These are phyloP conservation scores for Drosophila engyochracea DNA, from an alignment of 2,888 invertebrate species.

Conservation along the genomic window DNA sequence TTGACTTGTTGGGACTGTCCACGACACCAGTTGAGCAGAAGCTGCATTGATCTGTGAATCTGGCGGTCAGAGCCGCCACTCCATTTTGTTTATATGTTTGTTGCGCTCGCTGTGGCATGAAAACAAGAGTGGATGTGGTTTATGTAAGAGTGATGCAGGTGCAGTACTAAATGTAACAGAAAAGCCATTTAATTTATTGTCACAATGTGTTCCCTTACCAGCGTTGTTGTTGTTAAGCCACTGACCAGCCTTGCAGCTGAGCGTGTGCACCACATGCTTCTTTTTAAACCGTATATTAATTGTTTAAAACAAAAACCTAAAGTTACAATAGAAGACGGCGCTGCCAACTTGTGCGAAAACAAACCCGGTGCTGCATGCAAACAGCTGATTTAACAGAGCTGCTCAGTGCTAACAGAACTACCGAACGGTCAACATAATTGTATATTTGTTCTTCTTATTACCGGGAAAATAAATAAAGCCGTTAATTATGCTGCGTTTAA, in stretches of 20 bases:
- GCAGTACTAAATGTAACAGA: slow-evolving; percentile 4
- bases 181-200: fast-evolving
- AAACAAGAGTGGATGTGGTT: slow-evolving; percentile 54
- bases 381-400: slow-evolving; percentile 42
- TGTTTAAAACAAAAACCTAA: slow-evolving; percentile 43
- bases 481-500: slow-evolving; percentile 52
- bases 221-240: slow-evolving; percentile 45
- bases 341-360: slow-evolving; percentile 37
- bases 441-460: not conserved
- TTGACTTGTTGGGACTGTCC: slow-evolving; percentile 43
- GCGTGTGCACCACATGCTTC: slow-evolving; percentile 75
- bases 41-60: slow-evolving; percentile 20
- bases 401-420: not conserved
- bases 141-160: slow-evolving; percentile 76
- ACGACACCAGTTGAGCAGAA: slow-evolving; percentile 67
- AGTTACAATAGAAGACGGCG: slow-evolving; percentile 19
- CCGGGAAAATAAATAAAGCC: slow-evolving; percentile 10
- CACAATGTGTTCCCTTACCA: slow-evolving; percentile 56
- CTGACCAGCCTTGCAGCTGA: slow-evolving; percentile 54
- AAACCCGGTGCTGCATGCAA: not conserved
- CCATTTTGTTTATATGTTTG: slow-evolving; percentile 36
- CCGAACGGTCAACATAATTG: not conserved
- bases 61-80: slow-evolving; percentile 7
- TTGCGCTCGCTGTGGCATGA: slow-evolving; percentile 57
- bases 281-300: slow-evolving; percentile 26